Evolutionary conservation across 2,888 invertebrate species (phyloP), one percentile per base, ranked within the genome.

Genomic region (Corythucha ciliata): DNA sequence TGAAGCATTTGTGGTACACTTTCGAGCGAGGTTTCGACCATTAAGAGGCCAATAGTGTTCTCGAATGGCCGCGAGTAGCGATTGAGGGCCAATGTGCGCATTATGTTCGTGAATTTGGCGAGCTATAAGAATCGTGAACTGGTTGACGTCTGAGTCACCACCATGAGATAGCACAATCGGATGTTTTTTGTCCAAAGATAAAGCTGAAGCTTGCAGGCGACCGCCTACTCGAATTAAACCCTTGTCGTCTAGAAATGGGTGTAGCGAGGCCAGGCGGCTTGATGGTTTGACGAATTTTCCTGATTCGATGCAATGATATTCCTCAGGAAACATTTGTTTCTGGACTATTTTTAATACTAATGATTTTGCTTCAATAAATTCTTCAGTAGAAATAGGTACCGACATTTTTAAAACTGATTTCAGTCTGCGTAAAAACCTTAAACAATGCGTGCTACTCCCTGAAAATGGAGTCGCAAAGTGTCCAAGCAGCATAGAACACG

Each of bases 1-100:
- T 51, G 6, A 56, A 60, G 40, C 59, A 63, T 3, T 4, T 22
- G 0, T 59, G 25, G 33, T 61, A 61, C 1, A 34, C 53, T 24
- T 57, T 8, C 47, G 14, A 14, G 14, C 14, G 10, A 37, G 39
- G 8, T 42, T 22, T 4, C 27, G 42, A 6, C 45, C 45, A 20
- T 45, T 33, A 3, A 45, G 12, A 2, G 34, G 33, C 46, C 46
- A 48, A 18, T 14, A 48, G 12, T 18, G 3, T 2, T 12, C 6
- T 6, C 47, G 10, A 3, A 48, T 12, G 20, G 40, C 41, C 12
- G 37, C 25, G 5, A 48, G 26, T 4, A 27, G n/a, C 3, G 20
- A 7, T 16, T 34, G 46, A 3, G 46, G 34, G 2, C 36, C 36
- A 21, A n/a, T n/a, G 24, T 46, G 46, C 4, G 21, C 33, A 3